A percentile compares a stretch with the other conserved stretches of the same genome.
Evolutionary conservation across 2,797 vertebrate genomes (phyloP).

Genomic region (Amblyopsis hoosieri): DNA sequence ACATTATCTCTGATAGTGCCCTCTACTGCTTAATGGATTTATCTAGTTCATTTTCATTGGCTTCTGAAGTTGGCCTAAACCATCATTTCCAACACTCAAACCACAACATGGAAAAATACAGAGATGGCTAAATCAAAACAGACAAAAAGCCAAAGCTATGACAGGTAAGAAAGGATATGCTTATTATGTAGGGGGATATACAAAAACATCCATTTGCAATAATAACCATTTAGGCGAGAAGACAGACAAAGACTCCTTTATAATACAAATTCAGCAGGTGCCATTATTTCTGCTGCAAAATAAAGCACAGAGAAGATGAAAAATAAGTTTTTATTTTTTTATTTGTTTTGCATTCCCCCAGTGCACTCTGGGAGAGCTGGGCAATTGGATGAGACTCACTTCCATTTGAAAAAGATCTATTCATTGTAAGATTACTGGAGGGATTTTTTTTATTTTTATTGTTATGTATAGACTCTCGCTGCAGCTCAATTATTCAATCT

Average conservation of each 20-base stretch:
- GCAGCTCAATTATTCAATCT: not conserved
- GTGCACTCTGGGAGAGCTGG: slow-evolving; percentile 11
- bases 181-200: slow-evolving; percentile 12
- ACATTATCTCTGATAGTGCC: slow-evolving; percentile 62
- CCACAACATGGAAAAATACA: slow-evolving; percentile 10
- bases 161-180: not conserved
- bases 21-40: slow-evolving; percentile 44
- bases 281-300: slow-evolving; percentile 17
- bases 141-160: not conserved
- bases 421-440: slow-evolving; percentile 18
- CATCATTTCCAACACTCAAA: slow-evolving; percentile 22
- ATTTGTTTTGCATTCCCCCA: slow-evolving; percentile 17
- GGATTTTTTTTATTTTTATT: not conserved
- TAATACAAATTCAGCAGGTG: slow-evolving; percentile 36
- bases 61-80: slow-evolving; percentile 27
- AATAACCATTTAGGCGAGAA: slow-evolving; percentile 18
- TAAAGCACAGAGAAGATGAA: not conserved
- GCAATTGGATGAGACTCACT: slow-evolving; percentile 9
- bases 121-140: slow-evolving; percentile 20
- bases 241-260: slow-evolving; percentile 20
- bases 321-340: not conserved
- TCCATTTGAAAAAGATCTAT: slow-evolving; percentile 19
- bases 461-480: slow-evolving; percentile 4
- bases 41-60: slow-evolving; percentile 64
- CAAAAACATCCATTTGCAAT: slow-evolving; percentile 29